Percentiles rank a stretch among this genome's conserved stretches.
Conservation (phyloP, 2,113 vertebrate species). For the Mus pahari region DNA sequence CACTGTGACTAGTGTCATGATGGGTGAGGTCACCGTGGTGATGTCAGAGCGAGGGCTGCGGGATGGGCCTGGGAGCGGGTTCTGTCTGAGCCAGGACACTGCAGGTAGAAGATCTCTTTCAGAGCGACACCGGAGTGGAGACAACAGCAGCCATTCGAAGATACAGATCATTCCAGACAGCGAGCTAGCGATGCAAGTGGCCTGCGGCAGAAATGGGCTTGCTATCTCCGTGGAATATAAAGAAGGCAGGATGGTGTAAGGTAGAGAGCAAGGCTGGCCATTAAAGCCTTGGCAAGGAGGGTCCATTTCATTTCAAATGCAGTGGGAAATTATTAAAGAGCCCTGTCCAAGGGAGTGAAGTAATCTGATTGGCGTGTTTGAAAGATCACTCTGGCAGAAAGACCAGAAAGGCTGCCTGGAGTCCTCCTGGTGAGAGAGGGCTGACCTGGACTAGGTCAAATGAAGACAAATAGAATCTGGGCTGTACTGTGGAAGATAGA, state of each 20-base stretch:
- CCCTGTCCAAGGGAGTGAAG: constrained; percentile 6
- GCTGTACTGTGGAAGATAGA: background rate
- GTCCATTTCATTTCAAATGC: constrained; percentile 20
- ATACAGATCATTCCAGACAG: background rate
- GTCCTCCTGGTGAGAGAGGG: background rate
- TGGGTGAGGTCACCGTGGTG: background rate
- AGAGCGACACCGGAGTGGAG: background rate
- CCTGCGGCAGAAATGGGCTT: constrained; percentile 19
- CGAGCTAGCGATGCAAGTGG: background rate
- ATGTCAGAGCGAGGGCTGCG: background rate
- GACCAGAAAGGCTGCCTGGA: background rate
- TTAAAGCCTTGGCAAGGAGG: background rate
- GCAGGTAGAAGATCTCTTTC: background rate
- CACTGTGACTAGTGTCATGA: background rate
- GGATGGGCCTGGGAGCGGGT: background rate
- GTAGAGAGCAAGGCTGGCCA: background rate
- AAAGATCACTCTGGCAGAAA: constrained; percentile 43
- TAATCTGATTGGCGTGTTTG: constrained; percentile 6
- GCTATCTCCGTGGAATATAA: background rate
- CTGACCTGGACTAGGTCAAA: background rate
- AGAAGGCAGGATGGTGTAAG: background rate
- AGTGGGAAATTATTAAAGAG: constrained; percentile 16
- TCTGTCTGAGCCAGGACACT: background rate
- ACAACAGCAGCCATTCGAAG: background rate
- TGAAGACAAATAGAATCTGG: background rate